phyloP scores from a whole-genome alignment of 2,888 invertebrate species.

The Augiades crinisus region DNA sequence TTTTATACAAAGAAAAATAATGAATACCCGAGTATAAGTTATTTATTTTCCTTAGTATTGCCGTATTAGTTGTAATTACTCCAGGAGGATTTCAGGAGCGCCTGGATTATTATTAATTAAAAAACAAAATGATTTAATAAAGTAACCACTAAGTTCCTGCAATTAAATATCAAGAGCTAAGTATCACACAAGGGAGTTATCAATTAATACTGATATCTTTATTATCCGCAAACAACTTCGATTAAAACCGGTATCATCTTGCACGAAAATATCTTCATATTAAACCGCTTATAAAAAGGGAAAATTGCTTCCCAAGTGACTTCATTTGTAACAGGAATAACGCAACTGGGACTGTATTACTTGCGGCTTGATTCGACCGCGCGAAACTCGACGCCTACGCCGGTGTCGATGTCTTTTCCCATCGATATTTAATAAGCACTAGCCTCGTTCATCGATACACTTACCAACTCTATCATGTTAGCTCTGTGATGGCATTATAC shows the following conservation, averaged over 20 bases:
- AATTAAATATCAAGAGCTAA: too few relatives aligned
- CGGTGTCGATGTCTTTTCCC: slow-evolving; percentile 65
- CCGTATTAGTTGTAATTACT: too few relatives aligned
- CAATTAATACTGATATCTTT: too few relatives aligned
- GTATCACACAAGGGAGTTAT: too few relatives aligned
- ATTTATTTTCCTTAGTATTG: too few relatives aligned
- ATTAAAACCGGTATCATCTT: slow-evolving; percentile 14
- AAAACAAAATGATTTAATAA: too few relatives aligned
- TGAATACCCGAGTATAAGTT: too few relatives aligned
- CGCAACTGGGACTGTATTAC: slow-evolving; percentile 48
- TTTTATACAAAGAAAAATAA: too few relatives aligned
- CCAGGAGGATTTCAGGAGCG: too few relatives aligned
- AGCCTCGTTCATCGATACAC: slow-evolving; percentile 10
- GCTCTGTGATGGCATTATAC: not conserved
- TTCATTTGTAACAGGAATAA: slow-evolving; percentile 63
- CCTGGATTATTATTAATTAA: too few relatives aligned
- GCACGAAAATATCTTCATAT: slow-evolving; percentile 22
- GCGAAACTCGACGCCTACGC: slow-evolving; percentile 55
- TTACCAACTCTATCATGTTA: slow-evolving; percentile 15
- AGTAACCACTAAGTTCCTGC: too few relatives aligned
- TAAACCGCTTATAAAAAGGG: slow-evolving; percentile 32
- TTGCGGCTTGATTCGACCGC: slow-evolving; percentile 59
- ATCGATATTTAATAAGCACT: slow-evolving; percentile 39
- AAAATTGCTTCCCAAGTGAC: slow-evolving; percentile 51
- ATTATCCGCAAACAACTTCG: not conserved